Evolutionary conservation across 2,797 vertebrate species (phyloP), one percentile per base, ranked within the genome.

Genomic region (Diplodus puntazzo): DNA sequence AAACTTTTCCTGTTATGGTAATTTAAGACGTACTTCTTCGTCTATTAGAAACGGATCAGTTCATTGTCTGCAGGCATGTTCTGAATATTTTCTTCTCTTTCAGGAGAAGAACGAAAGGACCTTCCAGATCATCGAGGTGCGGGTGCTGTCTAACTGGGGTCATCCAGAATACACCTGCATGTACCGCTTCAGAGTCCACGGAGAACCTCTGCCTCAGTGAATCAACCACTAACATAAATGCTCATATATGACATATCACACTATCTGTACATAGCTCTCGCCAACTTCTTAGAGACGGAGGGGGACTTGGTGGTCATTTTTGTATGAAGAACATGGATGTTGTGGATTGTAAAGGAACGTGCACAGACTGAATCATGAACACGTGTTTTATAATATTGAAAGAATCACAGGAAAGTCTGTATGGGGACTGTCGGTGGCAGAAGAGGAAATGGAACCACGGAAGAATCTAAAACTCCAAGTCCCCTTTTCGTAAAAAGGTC

Each of bases 121-220:
- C 52, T 99, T 97, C 92, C 97, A 98, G 77, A 97, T 99, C 85
- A 97, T 99, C 13, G 98, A 99, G 87, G 94, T 99, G 78, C 96
- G 96, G 57, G 96, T 99, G 78, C 87, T 97, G 63, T 98, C 97
- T 30, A 99, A 99, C 86, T 99, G 98, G 98, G 98, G 98, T 59
- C 97, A 99, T 1, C 92, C 96, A 0, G 97, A 98, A 25, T 99
- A 99, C 71, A 99, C 98, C 0, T 99, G 98, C 90, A 93, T 99
- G 4, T 99, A 99, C 86, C 97, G 98, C 75, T 97, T 99, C 94
- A 84, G 98, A 92, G 98, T 98, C 54, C 98, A 99, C 0, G 97
- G 98, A 82, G 95, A 95, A 53, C 96, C 96, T 2, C 81, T 88
- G 58, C 84, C 95, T 70, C 92, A 94, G 78, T 91, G 89, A 94